Evolutionary conservation across 2,113 vertebrate species (phyloP).

Genomic region (Chaetodon auriga): DNA sequence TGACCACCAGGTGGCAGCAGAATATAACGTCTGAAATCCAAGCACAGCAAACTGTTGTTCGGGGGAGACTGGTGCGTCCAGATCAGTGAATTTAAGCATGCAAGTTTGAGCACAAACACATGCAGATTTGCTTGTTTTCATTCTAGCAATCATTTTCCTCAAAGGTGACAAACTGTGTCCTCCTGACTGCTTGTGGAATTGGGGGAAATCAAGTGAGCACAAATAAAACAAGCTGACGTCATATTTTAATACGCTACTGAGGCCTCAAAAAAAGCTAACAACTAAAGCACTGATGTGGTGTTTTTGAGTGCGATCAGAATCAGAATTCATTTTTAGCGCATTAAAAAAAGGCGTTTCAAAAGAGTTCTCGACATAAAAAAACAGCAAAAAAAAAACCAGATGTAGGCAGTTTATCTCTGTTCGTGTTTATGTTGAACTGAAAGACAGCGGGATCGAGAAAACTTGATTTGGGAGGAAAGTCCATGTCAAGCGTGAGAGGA

Average conservation of each 20-base stretch:
- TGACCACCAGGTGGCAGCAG: constrained; percentile 73
- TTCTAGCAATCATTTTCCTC: background rate
- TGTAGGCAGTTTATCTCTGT: background rate
- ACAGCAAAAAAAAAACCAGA: background rate
- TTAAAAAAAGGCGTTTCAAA: background rate
- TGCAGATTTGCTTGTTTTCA: background rate
- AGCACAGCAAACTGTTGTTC: background rate
- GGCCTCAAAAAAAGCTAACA: background rate
- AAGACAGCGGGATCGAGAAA: background rate
- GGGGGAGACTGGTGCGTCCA: background rate
- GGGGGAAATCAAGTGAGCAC: background rate
- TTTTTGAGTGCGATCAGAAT: background rate
- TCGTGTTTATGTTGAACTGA: background rate
- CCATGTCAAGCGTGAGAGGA: background rate
- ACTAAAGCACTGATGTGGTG: background rate
- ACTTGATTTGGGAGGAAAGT: background rate
- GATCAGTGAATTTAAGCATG: background rate
- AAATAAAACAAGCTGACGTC: background rate
- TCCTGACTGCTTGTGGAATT: background rate
- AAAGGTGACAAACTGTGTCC: background rate
- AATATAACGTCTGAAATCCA: constrained; percentile 7
- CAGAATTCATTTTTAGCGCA: background rate
- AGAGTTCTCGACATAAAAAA: background rate
- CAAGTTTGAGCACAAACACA: background rate
- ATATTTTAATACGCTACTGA: background rate